These are phyloP conservation scores for Pseudopodoces humilis DNA, from an alignment of 2,113 vertebrate species.

Conservation along the genomic window DNA sequence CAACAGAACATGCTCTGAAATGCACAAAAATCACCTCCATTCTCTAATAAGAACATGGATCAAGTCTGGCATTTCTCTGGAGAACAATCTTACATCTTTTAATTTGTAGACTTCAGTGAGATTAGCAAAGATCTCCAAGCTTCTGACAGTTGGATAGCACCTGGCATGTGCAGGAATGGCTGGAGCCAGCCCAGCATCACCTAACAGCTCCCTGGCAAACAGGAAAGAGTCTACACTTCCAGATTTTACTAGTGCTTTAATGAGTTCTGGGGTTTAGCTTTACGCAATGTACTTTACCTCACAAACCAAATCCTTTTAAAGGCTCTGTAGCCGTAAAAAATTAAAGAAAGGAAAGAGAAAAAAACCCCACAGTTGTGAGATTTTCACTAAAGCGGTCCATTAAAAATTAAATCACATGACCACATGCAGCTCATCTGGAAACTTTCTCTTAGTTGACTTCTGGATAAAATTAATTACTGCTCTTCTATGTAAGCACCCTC, in stretches of 20 bases:
- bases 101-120: background rate
- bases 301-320: background rate
- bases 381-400: background rate
- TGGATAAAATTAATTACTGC: background rate
- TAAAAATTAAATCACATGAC: background rate
- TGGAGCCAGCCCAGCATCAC: background rate
- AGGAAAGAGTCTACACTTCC: background rate
- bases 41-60: fast-evolving
- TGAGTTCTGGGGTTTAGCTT: background rate
- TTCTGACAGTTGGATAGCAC: fast-evolving
- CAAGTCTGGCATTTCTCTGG: background rate
- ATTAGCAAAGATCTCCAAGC: background rate
- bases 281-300: background rate
- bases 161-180: background rate
- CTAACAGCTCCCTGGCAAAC: background rate
- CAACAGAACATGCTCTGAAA: background rate
- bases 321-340: background rate
- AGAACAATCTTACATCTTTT: background rate
- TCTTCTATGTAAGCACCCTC: background rate
- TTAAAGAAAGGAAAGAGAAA: background rate
- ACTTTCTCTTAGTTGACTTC: background rate
- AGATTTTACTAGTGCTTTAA: background rate
- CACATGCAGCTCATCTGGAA: background rate
- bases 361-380: fast-evolving
- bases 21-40: background rate